These are phyloP conservation scores for Tamias sibiricus DNA, from an alignment of 2,113 vertebrate genomes.

Conservation along the genomic window DNA sequence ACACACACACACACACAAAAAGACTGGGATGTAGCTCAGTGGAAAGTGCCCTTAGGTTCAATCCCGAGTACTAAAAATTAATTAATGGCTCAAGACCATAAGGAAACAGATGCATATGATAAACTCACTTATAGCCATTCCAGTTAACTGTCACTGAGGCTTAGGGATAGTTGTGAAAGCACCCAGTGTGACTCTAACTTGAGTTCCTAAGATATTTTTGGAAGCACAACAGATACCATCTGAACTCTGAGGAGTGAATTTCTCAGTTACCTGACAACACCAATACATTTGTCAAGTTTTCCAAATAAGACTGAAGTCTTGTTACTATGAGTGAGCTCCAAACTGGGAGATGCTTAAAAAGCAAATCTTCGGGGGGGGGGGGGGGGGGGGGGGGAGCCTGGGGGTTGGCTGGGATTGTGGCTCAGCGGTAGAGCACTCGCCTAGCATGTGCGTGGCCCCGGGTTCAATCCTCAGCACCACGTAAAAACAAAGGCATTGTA, in stretches of 20 bases:
- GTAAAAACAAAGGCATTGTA: too few relatives aligned
- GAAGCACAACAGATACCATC: background rate
- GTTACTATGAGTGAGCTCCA: background rate
- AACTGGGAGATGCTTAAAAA: background rate
- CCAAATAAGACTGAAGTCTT: background rate
- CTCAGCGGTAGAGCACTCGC: too few relatives aligned
- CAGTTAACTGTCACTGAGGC: slow-evolving; percentile 17
- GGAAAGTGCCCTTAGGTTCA: too few relatives aligned
- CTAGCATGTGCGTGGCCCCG: too few relatives aligned
- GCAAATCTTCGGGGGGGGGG: too few relatives aligned
- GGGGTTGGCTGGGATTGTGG: too few relatives aligned
- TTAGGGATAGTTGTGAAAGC: background rate
- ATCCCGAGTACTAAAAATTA: too few relatives aligned
- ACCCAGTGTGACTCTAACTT: background rate
- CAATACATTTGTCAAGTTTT: background rate
- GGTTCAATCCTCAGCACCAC: too few relatives aligned
- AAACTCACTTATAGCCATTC: slow-evolving; percentile 36
- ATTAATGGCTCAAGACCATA: too few relatives aligned
- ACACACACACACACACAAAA: too few relatives aligned
- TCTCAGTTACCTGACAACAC: background rate
- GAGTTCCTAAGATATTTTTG: background rate
- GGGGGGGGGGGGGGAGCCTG: too few relatives aligned
- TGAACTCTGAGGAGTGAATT: background rate
- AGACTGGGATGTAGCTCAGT: too few relatives aligned
- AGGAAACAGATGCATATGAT: slow-evolving; percentile 22